Base-by-base conservation (phyloP, 2,113 vertebrate species). In the Gorsachius goisagi region DNA sequence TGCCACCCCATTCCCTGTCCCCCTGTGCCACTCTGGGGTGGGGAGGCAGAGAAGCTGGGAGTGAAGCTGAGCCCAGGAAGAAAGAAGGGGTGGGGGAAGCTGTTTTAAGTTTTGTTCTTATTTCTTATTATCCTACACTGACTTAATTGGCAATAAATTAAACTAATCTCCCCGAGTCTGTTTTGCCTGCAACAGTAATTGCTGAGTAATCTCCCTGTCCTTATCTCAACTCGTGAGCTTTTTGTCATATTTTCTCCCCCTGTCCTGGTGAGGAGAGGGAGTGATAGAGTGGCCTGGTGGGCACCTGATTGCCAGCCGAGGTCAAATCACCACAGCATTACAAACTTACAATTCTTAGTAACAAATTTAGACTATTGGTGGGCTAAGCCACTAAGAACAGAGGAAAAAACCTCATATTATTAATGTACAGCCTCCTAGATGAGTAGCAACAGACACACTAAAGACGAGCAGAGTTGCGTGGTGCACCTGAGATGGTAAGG, bases 1-100 rank as follows among this genome's bases (percentile, higher is more conserved):
- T 0, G 1, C 22, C 41, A 9, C 8, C 5, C 12, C 58, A 44
- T 49, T 56, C 17, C 19, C 15, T 1, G 1, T 53, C 5, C 8
- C 9, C 3, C 27, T 56, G 20, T 32, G 9, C 7, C 4, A 6
- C 16, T 19, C 1, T 2, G 9, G 19, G 5, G 4, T 45, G 27
- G 15, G 27, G 22, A 60, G 22, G 5, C 18, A 49, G n/a, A 69
- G 16, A 77, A 69, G 4, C 7, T 6, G 1, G 17, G 22, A 60
- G 6, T 28, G 32, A 67, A 74, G 27, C 11, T 22, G 27, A 53
- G 22, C 37, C 11, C 2, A 0, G 32, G 14, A 67, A 53, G 56
- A 28, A 60, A 4, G 8, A 22, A 35, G 5, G 3, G 3, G 9
- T 15, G 7, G 3, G 27, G 18, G 4, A 64, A 45, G 27, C 7